A percentile compares a stretch with the other conserved stretches of the same genome.
These are phyloP conservation scores for Sebastes steindachneri DNA, from an alignment of 2,797 vertebrate species.

Conservation along the genomic window DNA sequence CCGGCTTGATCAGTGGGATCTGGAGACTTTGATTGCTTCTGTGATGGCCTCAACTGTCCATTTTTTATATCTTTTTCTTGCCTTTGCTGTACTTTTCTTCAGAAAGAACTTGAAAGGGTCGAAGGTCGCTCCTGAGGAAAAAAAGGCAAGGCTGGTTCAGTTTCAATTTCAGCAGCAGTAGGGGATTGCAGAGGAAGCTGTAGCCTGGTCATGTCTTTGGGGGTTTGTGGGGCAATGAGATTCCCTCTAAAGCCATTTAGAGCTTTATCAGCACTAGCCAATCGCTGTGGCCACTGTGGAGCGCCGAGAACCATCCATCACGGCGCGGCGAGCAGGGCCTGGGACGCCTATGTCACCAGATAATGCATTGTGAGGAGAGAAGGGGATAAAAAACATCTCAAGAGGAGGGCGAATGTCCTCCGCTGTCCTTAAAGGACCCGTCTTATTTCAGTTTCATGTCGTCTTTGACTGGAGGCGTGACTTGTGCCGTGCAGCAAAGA, in stretches of 20 bases:
- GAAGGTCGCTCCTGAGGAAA: slow-evolving; percentile 28
- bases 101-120: slow-evolving; percentile 1
- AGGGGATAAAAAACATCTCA: slow-evolving; percentile 26
- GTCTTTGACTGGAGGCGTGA: slow-evolving; percentile 34
- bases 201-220: slow-evolving; percentile 39
- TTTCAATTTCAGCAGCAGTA: slow-evolving; percentile 46
- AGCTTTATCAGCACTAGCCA: slow-evolving; percentile 69
- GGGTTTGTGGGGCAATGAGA: slow-evolving; percentile 55
- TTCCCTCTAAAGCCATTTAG: slow-evolving; percentile 60
- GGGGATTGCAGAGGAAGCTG: slow-evolving; percentile 3
- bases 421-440: slow-evolving; percentile 52
- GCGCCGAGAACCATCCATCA: slow-evolving; percentile 69
- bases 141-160: background rate
- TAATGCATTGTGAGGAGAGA: slow-evolving; percentile 63
- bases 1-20: slow-evolving; percentile 52
- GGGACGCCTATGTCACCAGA: slow-evolving; percentile 59
- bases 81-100: slow-evolving; percentile 28
- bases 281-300: slow-evolving; percentile 53
- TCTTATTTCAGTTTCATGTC: slow-evolving; percentile 28
- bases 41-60: slow-evolving; percentile 28
- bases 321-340: slow-evolving; percentile 30
- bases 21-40: slow-evolving; percentile 44
- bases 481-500: slow-evolving; percentile 10
- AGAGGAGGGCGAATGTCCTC: slow-evolving; percentile 56
- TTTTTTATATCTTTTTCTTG: slow-evolving; percentile 17